phyloP scores from a whole-genome alignment of 1,140 invertebrate species.

The Drosophila leontia region DNA sequence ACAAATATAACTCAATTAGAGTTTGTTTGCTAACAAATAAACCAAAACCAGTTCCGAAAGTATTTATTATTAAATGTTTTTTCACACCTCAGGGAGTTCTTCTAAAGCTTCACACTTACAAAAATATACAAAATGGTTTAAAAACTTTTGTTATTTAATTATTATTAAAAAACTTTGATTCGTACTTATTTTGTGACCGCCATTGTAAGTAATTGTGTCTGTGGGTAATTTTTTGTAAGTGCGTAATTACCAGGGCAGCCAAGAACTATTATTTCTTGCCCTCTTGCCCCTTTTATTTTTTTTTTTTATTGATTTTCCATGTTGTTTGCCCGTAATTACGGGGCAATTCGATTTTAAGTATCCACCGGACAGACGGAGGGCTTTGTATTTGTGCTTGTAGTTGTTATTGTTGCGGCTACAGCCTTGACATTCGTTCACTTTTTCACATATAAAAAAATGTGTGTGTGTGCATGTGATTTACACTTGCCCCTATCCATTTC shows the following conservation, averaged over 20 bases:
- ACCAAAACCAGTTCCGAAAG: background rate
- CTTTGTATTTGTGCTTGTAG: constrained; percentile 8
- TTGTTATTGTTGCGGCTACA: constrained; percentile 17
- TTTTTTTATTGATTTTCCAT: constrained; percentile 54
- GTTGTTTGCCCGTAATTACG: constrained; percentile 43
- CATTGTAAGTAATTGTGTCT: constrained; percentile 36
- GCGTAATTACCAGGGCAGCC: constrained; percentile 47
- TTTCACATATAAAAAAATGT: constrained; percentile 5
- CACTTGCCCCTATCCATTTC: constrained; percentile 17
- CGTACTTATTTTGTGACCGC: background rate
- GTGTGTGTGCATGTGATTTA: constrained; percentile 29
- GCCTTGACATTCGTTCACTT: constrained; percentile 51
- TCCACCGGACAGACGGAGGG: constrained; percentile 3
- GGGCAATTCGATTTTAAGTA: constrained; percentile 45
- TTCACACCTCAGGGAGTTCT: constrained; percentile 5
- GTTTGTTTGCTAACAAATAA: constrained; percentile 4
- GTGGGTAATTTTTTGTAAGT: constrained; percentile 44
- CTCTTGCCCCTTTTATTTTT: background rate
- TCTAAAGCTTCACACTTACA: background rate
- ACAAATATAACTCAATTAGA: constrained; percentile 2
- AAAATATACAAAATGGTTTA: background rate
- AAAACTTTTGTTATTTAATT: background rate
- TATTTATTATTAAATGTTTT: background rate
- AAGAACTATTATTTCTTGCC: constrained; percentile 18
- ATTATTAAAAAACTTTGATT: background rate